Conservation (phyloP, 1,140 invertebrate genomes). For the Philopotamus ludificatus region DNA sequence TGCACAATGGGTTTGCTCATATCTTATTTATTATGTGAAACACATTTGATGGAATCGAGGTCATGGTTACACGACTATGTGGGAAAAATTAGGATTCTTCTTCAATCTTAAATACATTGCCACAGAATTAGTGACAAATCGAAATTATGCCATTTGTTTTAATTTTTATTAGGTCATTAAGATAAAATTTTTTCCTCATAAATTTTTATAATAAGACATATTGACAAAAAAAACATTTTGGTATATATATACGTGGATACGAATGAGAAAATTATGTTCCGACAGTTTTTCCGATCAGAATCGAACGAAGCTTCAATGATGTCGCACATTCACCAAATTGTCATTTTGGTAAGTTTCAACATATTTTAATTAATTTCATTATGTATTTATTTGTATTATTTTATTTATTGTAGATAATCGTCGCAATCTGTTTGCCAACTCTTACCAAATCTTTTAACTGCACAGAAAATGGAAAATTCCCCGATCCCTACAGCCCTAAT, state of each 20-base stretch:
- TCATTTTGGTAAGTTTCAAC: not conserved
- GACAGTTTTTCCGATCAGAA: not conserved
- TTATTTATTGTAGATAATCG: not conserved
- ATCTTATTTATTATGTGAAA: conserved; percentile 22
- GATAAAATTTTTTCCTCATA: not conserved
- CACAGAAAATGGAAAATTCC: not conserved
- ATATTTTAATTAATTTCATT: not conserved
- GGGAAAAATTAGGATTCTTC: conserved; percentile 15
- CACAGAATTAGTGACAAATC: not conserved
- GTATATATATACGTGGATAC: too few relatives aligned
- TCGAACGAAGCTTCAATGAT: not conserved
- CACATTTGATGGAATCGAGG: conserved; percentile 24
- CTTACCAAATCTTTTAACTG: not conserved
- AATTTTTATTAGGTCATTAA: not conserved
- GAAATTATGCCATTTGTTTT: not conserved
- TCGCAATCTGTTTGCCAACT: not conserved
- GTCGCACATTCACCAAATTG: not conserved
- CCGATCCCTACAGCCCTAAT: conserved; percentile 1
- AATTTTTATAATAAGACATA: too few relatives aligned
- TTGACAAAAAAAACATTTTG: too few relatives aligned
- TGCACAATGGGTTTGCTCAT: conserved; percentile 24
- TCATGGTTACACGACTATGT: conserved; percentile 7
- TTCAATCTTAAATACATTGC: not conserved
- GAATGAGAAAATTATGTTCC: not conserved
- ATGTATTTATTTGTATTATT: not conserved